Base-by-base conservation (phyloP, 35 echinoderm and acorn worm genomes). In the Strongylocentrotus purpuratus region DNA sequence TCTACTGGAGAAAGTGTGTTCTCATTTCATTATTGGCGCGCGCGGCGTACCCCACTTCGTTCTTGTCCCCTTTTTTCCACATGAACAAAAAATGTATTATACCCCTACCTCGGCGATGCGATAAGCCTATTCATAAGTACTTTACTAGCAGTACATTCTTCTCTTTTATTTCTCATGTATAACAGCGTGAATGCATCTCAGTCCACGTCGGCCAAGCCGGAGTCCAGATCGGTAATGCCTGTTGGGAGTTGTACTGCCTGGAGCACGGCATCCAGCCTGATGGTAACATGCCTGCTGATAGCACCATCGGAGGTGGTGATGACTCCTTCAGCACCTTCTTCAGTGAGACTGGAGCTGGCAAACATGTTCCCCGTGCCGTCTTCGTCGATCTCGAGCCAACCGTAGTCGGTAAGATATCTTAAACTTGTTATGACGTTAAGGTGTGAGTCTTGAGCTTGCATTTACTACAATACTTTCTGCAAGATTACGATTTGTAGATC, bases 171-270 rank as follows among this genome's bases (percentile, higher is more conserved):
- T 85, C 22, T 90, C 18, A 47, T 46, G 20, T 78, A 78, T 78
- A 22, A n/a, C 70, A 97, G 96, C 96, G 96, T 88, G 96, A 97
- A 95, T 86, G 87, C 86, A 97, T 97, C 87, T 97, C 96, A 92
- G 55, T 97, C 91, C 96, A 97, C 92, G 61, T 95, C 31, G 96
- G 96, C 18, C 96, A 97, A 87, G 96, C 96, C 46, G 96, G 96
- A 31, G 94, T 95, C 88, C 96, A 97, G 94, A 95, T 97, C 47
- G 97, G 97, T 88, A 97, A 97, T 97, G 94, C 97, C 31, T 96
- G 97, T 94, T 98, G 97, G 97, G 97, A 98, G 93, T 50, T 98
- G 48, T 98, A 98, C 91, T 98, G 97, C 46, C 86, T 96, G 92
- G 97, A 98, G 48, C 97, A 98, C 58, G 97, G 97, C 55, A 98